Percentiles rank a stretch among this genome's conserved stretches.
phyloP scores from a whole-genome alignment of 2,888 invertebrate genomes.

The Dendrolimus pini region DNA sequence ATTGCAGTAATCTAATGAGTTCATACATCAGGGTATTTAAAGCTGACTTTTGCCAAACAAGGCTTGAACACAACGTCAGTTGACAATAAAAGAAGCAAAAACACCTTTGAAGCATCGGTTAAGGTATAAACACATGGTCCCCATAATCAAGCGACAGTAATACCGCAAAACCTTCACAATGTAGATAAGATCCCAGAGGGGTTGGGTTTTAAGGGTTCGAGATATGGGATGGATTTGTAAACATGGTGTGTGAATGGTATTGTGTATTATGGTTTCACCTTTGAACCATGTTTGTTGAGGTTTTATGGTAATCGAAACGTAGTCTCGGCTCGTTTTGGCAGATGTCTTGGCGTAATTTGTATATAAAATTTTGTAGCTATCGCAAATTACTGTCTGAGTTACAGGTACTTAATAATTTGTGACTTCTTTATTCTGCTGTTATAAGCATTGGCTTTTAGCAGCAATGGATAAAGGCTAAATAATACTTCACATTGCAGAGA shows the following conservation, averaged over 20 bases:
- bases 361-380: too few species aligned
- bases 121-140: neutral
- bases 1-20: too few species aligned
- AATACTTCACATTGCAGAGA: too few species aligned
- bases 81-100: neutral
- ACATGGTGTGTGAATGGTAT: neutral
- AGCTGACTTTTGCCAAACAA: too few species aligned
- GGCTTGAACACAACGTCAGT: too few species aligned
- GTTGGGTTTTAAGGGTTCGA: neutral
- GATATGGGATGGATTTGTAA: neutral
- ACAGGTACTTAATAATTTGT: too few species aligned
- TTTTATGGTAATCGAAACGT: neutral
- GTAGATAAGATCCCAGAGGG: constrained; percentile 44
- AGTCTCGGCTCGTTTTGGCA: neutral
- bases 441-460: too few species aligned
- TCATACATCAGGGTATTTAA: too few species aligned
- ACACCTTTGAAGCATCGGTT: neutral
- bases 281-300: neutral
- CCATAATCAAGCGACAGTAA: constrained; percentile 23
- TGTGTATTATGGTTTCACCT: neutral
- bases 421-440: too few species aligned
- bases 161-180: constrained; percentile 50
- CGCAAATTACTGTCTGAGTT: too few species aligned
- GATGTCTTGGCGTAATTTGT: neutral
- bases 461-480: too few species aligned